Evolutionary conservation across 2,888 invertebrate species (phyloP).

Genomic region (Oeneis ivallda): DNA sequence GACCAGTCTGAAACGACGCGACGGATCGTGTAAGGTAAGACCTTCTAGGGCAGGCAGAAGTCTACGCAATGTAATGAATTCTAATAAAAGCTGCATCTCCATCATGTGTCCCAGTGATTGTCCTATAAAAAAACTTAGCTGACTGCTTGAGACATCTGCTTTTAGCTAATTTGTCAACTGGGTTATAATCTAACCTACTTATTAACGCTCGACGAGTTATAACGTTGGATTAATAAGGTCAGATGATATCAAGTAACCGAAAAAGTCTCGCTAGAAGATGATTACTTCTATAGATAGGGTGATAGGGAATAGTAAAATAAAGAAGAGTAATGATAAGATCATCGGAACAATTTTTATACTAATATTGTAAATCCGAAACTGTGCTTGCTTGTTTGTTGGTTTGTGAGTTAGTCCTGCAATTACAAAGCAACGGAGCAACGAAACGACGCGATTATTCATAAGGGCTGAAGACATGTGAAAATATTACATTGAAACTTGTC

Average conservation of each 20-base stretch:
- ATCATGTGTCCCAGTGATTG: slow-evolving; percentile 7
- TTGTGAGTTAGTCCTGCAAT: no score
- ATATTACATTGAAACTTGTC: no score
- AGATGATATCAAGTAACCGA: slow-evolving; percentile 36
- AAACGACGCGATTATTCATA: no score
- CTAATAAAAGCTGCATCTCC: slow-evolving; percentile 8
- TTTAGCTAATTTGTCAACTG: slow-evolving; percentile 33
- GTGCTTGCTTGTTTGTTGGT: no score
- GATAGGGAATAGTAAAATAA: no score
- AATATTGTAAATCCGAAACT: no score
- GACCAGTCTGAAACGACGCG: no score
- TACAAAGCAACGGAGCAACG: no score
- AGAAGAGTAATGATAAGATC: no score
- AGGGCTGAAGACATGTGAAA: no score
- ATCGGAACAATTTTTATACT: no score
- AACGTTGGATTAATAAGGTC: slow-evolving; percentile 35
- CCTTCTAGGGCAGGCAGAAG: background rate
- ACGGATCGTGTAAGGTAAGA: no score
- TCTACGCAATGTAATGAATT: slow-evolving; percentile 15
- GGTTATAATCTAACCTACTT: slow-evolving; percentile 38
- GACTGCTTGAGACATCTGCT: slow-evolving; percentile 53
- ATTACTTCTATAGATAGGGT: background rate
- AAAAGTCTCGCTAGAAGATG: background rate
- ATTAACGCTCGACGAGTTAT: slow-evolving; percentile 36
- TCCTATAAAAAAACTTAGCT: slow-evolving; percentile 30